Percentiles rank a stretch among this genome's conserved stretches.
These are phyloP conservation scores for Cryptus armator DNA, from an alignment of 2,888 invertebrate species.

Conservation along the genomic window DNA sequence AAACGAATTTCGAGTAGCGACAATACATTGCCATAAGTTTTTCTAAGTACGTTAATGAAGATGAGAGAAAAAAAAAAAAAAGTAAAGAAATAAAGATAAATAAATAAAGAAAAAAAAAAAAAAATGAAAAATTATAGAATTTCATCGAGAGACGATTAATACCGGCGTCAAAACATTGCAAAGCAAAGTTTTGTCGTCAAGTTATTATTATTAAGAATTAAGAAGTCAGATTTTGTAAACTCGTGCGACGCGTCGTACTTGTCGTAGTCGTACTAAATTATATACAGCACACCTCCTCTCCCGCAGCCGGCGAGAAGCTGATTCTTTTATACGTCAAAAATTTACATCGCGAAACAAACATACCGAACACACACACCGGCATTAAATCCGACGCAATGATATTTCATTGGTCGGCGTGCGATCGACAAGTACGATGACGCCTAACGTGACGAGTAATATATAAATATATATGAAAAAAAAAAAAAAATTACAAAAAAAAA, in stretches of 20 bases:
- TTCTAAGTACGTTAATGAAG: conserved; percentile 37
- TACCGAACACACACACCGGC: conserved; percentile 11
- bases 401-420: conserved; percentile 55
- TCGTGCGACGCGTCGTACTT: conserved; percentile 53
- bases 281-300: conserved; percentile 23
- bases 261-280: conserved; percentile 54
- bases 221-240: conserved; percentile 58
- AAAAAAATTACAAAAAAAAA: conserved; percentile 1
- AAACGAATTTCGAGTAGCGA: conserved; percentile 59
- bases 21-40: conserved; percentile 63
- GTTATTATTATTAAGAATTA: conserved; percentile 39
- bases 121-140: conserved; percentile 6
- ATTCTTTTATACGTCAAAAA: conserved; percentile 66
- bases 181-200: conserved; percentile 51
- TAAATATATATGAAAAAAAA: conserved; percentile 31
- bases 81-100: conserved; percentile 17
- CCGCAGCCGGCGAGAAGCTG: conserved; percentile 43
- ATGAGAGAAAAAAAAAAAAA: not conserved
- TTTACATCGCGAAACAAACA: conserved; percentile 40
- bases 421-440: conserved; percentile 53
- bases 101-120: conserved; percentile 25
- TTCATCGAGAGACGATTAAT: conserved; percentile 23
- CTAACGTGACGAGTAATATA: conserved; percentile 50
- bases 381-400: conserved; percentile 40
- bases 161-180: conserved; percentile 53